Percentiles rank a stretch among this genome's conserved stretches.
phyloP scores from a whole-genome alignment of 1,140 invertebrate species.

The Whitmania pigra region DNA sequence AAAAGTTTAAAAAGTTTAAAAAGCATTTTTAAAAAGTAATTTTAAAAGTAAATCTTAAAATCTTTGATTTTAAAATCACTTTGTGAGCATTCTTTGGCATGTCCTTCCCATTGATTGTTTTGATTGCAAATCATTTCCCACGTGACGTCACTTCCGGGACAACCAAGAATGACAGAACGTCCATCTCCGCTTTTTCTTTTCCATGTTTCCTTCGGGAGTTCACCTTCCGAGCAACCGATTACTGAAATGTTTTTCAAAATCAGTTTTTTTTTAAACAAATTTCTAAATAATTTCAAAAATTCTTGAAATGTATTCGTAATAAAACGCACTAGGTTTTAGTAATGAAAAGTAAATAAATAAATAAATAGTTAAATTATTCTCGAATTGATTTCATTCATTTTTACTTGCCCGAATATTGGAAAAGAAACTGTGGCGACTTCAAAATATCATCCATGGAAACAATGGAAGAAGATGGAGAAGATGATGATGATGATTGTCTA shows the following conservation, averaged over 20 bases:
- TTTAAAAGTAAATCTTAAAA: too few species aligned
- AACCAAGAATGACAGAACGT: not conserved
- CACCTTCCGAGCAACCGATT: not conserved
- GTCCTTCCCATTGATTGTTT: conserved; percentile 3
- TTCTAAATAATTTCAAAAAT: too few species aligned
- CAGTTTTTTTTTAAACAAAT: too few species aligned
- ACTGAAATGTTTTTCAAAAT: not conserved
- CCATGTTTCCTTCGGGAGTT: conserved; percentile 9
- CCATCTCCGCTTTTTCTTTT: not conserved
- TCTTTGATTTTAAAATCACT: not conserved
- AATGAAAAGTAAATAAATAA: too few species aligned
- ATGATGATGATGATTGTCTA: not conserved
- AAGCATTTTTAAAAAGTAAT: too few species aligned
- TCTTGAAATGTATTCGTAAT: too few species aligned
- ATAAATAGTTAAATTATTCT: too few species aligned
- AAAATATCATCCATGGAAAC: not conserved
- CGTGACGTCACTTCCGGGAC: not conserved
- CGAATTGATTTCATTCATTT: not conserved
- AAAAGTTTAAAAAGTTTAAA: too few species aligned
- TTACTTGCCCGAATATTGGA: not conserved
- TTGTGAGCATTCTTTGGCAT: not conserved
- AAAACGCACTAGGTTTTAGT: too few species aligned
- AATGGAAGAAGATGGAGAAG: not conserved
- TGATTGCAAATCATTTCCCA: conserved; percentile 10
- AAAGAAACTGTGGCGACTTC: not conserved